These are phyloP conservation scores for Phainopepla nitens DNA, from an alignment of 2,113 vertebrate species.

Conservation along the genomic window DNA sequence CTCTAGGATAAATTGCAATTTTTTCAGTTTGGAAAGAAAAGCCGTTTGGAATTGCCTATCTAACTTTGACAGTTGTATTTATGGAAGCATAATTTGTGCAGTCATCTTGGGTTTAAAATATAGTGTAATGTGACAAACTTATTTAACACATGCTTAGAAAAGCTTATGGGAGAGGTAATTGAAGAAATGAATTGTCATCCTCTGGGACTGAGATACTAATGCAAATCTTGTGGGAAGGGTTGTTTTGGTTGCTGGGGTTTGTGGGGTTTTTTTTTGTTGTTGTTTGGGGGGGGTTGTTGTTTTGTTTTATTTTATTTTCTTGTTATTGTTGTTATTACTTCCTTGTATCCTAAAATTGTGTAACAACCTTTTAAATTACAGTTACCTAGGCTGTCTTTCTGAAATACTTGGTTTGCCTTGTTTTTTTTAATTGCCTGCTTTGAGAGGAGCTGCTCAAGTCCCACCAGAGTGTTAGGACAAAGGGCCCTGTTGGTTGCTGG, in stretches of 20 bases:
- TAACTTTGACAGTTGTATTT: neutral
- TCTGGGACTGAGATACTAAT: neutral
- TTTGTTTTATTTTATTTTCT: neutral
- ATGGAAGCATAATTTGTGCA: neutral
- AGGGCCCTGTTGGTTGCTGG: neutral
- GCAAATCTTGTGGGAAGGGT: neutral
- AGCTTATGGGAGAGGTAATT: neutral
- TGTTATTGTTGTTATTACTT: neutral
- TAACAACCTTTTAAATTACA: neutral
- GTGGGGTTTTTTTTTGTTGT: neutral
- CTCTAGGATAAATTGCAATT: neutral
- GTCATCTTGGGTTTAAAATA: neutral
- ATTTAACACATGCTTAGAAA: neutral
- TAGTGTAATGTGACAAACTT: neutral
- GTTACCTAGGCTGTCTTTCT: neutral
- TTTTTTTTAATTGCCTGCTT: neutral
- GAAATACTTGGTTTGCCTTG: neutral
- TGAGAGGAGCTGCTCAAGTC: neutral
- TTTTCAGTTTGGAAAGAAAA: neutral
- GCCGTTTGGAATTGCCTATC: neutral
- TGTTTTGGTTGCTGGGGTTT: neutral
- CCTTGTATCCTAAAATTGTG: neutral
- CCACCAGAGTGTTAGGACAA: neutral
- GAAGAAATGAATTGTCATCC: neutral
- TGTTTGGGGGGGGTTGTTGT: rapidly evolving